Conservation (phyloP, 2,797 vertebrate genomes). For the Hypotaenidia okinawae region DNA sequence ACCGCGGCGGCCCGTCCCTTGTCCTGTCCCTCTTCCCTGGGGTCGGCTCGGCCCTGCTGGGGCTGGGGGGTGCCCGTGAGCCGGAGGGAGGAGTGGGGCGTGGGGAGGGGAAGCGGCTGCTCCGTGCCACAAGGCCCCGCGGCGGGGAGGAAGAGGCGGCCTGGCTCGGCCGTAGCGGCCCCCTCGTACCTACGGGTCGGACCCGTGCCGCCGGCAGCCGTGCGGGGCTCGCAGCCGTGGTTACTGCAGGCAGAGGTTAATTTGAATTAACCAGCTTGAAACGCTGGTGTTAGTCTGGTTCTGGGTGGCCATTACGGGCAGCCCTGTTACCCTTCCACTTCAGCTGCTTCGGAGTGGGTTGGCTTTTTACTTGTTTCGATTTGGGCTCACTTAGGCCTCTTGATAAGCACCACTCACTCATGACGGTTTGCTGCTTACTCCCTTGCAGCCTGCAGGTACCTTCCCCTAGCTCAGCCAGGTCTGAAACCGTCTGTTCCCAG, state of each 20-base stretch:
- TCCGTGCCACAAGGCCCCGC: neutral
- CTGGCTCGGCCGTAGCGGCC: neutral
- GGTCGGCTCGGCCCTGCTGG: neutral
- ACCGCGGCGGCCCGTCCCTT: neutral
- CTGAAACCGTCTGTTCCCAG: accelerated
- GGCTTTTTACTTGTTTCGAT: neutral
- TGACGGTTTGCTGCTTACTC: accelerated
- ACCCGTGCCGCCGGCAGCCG: accelerated
- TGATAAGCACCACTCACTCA: accelerated
- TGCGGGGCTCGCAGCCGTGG: neutral
- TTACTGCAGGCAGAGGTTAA: no score
- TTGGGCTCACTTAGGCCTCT: neutral
- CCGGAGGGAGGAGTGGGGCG: neutral
- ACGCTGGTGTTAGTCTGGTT: accelerated
- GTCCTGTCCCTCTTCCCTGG: neutral
- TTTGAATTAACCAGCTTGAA: neutral
- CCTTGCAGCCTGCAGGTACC: accelerated
- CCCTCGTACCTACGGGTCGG: no score
- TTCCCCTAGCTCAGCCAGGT: neutral
- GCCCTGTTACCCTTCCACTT: neutral
- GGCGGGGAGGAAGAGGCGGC: neutral
- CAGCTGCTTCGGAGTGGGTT: no score
- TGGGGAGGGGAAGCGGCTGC: neutral
- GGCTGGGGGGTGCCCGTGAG: neutral
- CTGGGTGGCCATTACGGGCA: neutral